A percentile compares a stretch with the other conserved stretches of the same genome.
Conservation (phyloP, 2,113 vertebrate genomes). For the Excalfactoria chinensis region DNA sequence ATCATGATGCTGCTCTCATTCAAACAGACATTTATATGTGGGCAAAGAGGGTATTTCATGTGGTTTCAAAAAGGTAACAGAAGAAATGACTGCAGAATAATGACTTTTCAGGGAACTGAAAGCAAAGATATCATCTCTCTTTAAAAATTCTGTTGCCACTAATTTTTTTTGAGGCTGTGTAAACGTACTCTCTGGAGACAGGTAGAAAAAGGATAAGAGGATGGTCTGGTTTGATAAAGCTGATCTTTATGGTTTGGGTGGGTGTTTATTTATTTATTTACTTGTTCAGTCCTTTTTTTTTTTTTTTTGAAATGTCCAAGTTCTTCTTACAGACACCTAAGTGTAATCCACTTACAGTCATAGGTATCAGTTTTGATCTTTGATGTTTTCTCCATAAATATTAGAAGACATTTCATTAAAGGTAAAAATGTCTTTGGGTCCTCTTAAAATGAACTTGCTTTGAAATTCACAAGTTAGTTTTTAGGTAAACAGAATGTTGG, state of each 20-base stretch:
- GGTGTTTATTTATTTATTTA: not conserved
- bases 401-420: not conserved
- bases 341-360: not conserved
- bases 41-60: not conserved
- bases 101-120: not conserved
- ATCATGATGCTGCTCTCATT: not conserved
- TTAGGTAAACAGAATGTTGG: not conserved
- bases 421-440: not conserved
- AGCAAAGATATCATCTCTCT: fast-evolving
- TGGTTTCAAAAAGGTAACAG: not conserved
- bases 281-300: not conserved
- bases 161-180: not conserved
- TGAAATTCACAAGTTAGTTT: not conserved
- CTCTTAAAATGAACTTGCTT: not conserved
- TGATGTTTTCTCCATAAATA: not conserved
- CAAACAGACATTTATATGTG: not conserved
- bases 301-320: not conserved
- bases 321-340: not conserved
- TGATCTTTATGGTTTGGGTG: not conserved
- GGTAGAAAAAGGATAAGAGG: not conserved
- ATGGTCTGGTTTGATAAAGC: not conserved
- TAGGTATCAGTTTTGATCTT: not conserved
- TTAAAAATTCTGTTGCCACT: not conserved
- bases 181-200: not conserved
- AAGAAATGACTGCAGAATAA: not conserved